A percentile compares a stretch with the other conserved stretches of the same genome.
Evolutionary conservation across 2,113 vertebrate species (phyloP).

Genomic region (Phasianus colchicus): DNA sequence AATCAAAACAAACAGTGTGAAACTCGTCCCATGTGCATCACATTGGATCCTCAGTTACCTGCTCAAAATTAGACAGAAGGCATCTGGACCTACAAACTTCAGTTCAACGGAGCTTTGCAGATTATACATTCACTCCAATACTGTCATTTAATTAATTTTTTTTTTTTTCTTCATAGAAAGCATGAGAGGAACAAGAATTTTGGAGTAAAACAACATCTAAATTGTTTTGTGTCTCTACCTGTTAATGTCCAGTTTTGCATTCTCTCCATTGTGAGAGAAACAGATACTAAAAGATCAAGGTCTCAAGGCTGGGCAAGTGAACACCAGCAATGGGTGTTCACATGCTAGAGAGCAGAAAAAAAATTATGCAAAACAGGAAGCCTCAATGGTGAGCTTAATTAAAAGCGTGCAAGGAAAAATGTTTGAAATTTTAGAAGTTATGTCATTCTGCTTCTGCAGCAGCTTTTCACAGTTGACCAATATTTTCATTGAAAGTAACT

Average conservation of each 20-base stretch:
- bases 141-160: neutral
- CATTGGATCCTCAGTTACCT: accelerated
- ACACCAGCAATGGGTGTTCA: neutral
- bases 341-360: neutral
- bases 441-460: neutral
- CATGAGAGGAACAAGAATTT: neutral
- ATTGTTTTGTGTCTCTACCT: neutral
- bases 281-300: neutral
- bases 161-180: neutral
- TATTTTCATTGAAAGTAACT: neutral
- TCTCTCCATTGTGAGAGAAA: neutral
- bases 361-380: neutral
- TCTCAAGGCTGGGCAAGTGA: accelerated
- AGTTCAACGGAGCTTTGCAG: neutral
- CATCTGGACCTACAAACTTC: neutral
- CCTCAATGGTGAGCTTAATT: neutral
- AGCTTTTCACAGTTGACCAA: neutral
- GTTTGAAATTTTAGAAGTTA: neutral
- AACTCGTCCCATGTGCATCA: neutral
- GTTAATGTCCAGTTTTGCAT: neutral
- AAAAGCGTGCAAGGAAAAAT: neutral
- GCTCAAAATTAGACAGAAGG: neutral
- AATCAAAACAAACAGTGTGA: neutral
- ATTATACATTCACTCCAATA: neutral
- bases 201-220: neutral